These are phyloP conservation scores for Berghia stephanieae DNA, from an alignment of 1,140 invertebrate species.

Conservation along the genomic window DNA sequence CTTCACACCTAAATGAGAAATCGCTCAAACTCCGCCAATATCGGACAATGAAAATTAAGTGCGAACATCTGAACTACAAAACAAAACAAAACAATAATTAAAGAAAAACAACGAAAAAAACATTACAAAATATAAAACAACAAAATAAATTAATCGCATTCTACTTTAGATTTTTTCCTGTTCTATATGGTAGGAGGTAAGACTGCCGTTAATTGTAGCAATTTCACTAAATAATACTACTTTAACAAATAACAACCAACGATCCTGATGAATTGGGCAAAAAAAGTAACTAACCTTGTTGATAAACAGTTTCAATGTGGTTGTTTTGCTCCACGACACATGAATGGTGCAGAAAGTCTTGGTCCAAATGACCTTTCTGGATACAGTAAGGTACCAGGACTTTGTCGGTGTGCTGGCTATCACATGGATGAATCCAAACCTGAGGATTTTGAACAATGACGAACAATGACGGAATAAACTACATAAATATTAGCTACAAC, in stretches of 20 bases:
- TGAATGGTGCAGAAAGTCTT: conserved; percentile 31
- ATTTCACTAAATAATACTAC: too few species aligned
- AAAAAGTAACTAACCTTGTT: conserved; percentile 30
- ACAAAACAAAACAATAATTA: too few species aligned
- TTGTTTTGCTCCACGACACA: conserved; percentile 35
- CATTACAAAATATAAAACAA: neutral
- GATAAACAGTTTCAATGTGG: conserved; percentile 37
- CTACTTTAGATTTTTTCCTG: too few species aligned
- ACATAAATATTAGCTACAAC: neutral
- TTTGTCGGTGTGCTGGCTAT: conserved; percentile 30
- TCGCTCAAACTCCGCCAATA: too few species aligned
- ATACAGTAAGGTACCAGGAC: conserved; percentile 41
- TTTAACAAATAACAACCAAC: too few species aligned
- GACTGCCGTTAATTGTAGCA: too few species aligned
- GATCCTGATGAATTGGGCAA: too few species aligned
- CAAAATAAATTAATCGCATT: too few species aligned
- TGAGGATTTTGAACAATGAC: neutral
- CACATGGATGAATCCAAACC: conserved; percentile 43
- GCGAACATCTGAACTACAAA: too few species aligned
- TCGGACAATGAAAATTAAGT: too few species aligned
- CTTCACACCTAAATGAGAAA: too few species aligned
- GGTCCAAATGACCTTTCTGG: conserved; percentile 28
- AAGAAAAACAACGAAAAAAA: neutral
- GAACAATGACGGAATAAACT: neutral
- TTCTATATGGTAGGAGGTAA: too few species aligned